A percentile compares a stretch with the other conserved stretches of the same genome.
phyloP scores from a whole-genome alignment of 2,797 vertebrate species.

The Cryptoblepharus egeriae region DNA sequence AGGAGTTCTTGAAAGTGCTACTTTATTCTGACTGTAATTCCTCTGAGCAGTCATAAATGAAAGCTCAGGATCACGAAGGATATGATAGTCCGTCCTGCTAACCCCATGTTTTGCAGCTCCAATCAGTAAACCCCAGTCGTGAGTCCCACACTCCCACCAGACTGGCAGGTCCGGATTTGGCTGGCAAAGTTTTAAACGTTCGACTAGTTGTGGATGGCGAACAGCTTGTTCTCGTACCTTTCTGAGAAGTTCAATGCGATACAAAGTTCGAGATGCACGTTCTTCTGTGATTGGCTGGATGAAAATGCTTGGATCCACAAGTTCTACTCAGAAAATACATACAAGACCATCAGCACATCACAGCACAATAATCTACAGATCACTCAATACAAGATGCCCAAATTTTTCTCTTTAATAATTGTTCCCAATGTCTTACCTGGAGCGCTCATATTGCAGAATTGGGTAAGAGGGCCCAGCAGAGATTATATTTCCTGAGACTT shows the following conservation, averaged over 20 bases:
- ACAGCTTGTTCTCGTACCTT: slow-evolving; percentile 97
- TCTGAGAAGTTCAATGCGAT: slow-evolving; percentile 93
- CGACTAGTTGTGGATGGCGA: slow-evolving; percentile 88
- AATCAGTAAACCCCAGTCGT: slow-evolving; percentile 95
- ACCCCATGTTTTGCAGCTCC: slow-evolving; percentile 97
- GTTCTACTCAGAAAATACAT: slow-evolving; percentile 76
- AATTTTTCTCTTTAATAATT: neutral
- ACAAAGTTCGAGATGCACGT: slow-evolving; percentile 94
- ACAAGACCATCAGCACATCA: slow-evolving; percentile 37
- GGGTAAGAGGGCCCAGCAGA: no score
- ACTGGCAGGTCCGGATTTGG: slow-evolving; percentile 92
- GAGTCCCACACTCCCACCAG: slow-evolving; percentile 96
- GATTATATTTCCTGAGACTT: no score
- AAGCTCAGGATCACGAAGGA: slow-evolving; percentile 95
- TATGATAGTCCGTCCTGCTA: slow-evolving; percentile 98
- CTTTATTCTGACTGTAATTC: slow-evolving; percentile 93
- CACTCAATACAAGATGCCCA: neutral
- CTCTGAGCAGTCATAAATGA: slow-evolving; percentile 94
- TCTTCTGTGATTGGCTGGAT: slow-evolving; percentile 99
- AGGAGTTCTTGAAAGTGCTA: slow-evolving; percentile 76
- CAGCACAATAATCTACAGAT: neutral
- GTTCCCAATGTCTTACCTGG: neutral
- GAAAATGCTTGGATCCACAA: slow-evolving; percentile 88
- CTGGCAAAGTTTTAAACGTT: slow-evolving; percentile 92
- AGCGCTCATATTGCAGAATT: no score